Conservation (phyloP, 2,888 invertebrate genomes). For the Eupithecia pulchellata region DNA sequence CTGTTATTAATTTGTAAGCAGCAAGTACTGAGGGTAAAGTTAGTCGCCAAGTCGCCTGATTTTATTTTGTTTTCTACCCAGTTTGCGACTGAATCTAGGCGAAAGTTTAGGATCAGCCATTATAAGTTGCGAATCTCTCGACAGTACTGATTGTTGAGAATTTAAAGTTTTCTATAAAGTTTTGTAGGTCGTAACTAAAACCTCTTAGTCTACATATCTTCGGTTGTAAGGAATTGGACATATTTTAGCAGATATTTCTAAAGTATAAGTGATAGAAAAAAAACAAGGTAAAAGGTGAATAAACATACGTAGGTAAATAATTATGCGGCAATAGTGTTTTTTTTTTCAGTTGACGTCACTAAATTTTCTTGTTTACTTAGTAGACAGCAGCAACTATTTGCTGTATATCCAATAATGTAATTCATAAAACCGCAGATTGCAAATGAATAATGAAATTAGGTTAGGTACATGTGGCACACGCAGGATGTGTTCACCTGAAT, state of each 20-base stretch:
- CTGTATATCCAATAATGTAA: neutral
- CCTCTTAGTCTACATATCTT: neutral
- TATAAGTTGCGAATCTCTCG: slow-evolving; percentile 64
- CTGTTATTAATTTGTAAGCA: slow-evolving; percentile 29
- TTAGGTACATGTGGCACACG: neutral
- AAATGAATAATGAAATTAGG: neutral
- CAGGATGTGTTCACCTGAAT: neutral
- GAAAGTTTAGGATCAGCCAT: slow-evolving; percentile 70
- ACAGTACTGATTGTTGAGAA: neutral
- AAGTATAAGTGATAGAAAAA: neutral
- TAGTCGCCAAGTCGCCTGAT: slow-evolving; percentile 53
- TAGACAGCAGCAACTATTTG: neutral
- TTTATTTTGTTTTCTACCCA: slow-evolving; percentile 63
- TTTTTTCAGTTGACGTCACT: neutral
- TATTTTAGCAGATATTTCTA: neutral
- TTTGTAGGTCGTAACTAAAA: neutral
- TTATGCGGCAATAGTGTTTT: neutral
- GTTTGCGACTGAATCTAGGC: slow-evolving; percentile 55
- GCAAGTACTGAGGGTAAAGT: slow-evolving; percentile 35
- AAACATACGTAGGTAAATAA: too few relatives aligned
- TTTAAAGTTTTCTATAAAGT: neutral
- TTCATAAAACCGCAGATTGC: neutral
- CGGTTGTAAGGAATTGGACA: neutral
- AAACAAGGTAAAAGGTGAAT: neutral
- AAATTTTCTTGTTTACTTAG: neutral